phyloP scores from a whole-genome alignment of 2,797 vertebrate species.

The Poeciliopsis presidionis region DNA sequence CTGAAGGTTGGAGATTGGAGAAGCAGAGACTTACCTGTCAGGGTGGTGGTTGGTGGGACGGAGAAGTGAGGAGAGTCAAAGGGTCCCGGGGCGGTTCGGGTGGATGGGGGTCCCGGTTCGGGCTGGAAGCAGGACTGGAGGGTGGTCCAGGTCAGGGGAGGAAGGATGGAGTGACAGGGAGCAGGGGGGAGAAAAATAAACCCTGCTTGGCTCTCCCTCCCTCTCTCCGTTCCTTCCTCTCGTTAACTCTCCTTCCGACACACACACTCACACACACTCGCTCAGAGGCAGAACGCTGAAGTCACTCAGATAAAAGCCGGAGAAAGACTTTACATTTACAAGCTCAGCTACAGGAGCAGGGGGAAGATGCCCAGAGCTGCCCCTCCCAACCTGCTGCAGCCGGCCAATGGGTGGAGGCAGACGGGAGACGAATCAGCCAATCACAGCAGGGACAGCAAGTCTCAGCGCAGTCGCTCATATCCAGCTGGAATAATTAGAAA shows the following conservation, averaged over 20 bases:
- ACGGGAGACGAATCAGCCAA: slow-evolving; percentile 67
- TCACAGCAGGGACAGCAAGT: slow-evolving; percentile 60
- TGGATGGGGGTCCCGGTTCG: slow-evolving; percentile 60
- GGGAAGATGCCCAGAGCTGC: slow-evolving; percentile 66
- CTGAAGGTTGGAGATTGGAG: slow-evolving; percentile 30
- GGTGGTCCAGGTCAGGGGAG: slow-evolving; percentile 71
- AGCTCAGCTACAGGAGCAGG: slow-evolving; percentile 71
- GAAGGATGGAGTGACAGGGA: slow-evolving; percentile 85
- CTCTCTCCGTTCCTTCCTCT: slow-evolving; percentile 75
- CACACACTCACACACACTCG: slow-evolving; percentile 52
- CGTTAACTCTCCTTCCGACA: slow-evolving; percentile 64
- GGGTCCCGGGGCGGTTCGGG: slow-evolving; percentile 74
- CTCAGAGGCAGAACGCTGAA: slow-evolving; percentile 79
- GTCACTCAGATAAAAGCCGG: slow-evolving; percentile 80
- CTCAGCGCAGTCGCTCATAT: slow-evolving; percentile 79
- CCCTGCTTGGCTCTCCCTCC: slow-evolving; percentile 72
- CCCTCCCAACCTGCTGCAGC: slow-evolving; percentile 75
- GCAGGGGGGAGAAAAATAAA: slow-evolving; percentile 81
- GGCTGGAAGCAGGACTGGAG: slow-evolving; percentile 67
- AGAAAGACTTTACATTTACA: slow-evolving; percentile 81
- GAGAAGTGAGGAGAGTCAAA: slow-evolving; percentile 85
- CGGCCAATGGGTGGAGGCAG: slow-evolving; percentile 73
- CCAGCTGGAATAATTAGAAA: slow-evolving; percentile 79
- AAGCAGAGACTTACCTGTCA: slow-evolving; percentile 76
- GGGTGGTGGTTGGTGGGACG: slow-evolving; percentile 67